phyloP scores from a whole-genome alignment of 2,113 vertebrate genomes.

The Lamprologus sp. region DNA sequence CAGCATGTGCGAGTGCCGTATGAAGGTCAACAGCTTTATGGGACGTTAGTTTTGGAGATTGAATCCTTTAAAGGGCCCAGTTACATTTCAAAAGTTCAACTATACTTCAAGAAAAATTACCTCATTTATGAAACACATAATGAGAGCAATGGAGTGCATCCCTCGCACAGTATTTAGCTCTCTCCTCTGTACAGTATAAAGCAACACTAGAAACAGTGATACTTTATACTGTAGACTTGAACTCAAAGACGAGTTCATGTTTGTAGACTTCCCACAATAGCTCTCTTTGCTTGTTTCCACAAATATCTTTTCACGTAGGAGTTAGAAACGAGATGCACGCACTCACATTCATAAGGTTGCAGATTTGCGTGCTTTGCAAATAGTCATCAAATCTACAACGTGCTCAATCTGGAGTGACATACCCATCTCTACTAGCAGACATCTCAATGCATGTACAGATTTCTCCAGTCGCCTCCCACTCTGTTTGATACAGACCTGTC shows the following conservation, averaged over 20 bases:
- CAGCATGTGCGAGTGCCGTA: background rate
- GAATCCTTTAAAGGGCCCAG: background rate
- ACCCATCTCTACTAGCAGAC: background rate
- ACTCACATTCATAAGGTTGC: background rate
- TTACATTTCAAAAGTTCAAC: background rate
- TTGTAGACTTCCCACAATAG: background rate
- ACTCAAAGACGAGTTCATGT: background rate
- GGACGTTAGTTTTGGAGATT: background rate
- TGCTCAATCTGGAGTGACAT: background rate
- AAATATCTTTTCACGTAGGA: background rate
- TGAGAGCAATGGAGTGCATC: background rate
- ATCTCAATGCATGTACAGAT: background rate
- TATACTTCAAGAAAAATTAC: background rate
- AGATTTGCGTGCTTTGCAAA: background rate
- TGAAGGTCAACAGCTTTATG: background rate
- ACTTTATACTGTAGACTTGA: background rate
- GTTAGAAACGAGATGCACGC: background rate
- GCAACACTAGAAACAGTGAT: background rate
- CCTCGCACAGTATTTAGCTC: background rate
- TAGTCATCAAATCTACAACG: background rate
- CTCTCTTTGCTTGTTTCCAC: background rate
- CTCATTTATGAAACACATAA: background rate
- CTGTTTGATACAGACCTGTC: slow-evolving; percentile 5
- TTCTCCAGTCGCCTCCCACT: background rate
- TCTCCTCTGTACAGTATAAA: background rate